These are phyloP conservation scores for Clistopyga incitator DNA, from an alignment of 2,888 invertebrate genomes.

Conservation along the genomic window DNA sequence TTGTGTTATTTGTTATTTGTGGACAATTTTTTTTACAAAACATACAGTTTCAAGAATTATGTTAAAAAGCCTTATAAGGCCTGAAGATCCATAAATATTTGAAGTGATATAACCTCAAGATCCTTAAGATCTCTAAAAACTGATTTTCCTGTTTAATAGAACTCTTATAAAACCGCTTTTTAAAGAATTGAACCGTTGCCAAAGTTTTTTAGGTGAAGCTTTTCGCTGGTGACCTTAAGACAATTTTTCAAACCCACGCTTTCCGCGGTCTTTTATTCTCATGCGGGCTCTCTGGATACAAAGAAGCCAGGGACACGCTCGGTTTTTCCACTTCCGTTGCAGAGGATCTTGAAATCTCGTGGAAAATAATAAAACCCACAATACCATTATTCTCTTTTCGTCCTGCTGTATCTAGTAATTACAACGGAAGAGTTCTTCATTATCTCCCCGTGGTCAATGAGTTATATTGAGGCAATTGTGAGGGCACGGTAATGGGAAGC, in stretches of 20 bases:
- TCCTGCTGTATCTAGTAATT: not conserved
- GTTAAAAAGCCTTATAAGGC: no score
- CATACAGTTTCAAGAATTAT: no score
- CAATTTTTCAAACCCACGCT: constrained; percentile 65
- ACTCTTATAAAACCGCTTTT: no score
- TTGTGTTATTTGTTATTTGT: no score
- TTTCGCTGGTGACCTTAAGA: constrained; percentile 51
- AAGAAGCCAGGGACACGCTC: no score
- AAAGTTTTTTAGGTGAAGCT: constrained; percentile 58
- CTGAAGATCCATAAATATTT: no score
- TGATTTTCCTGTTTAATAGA: no score
- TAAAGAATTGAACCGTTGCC: constrained; percentile 54
- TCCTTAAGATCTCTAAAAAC: no score
- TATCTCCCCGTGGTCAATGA: constrained; percentile 30
- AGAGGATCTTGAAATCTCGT: not conserved
- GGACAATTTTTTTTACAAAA: no score
- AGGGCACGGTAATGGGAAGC: not conserved
- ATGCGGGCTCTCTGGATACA: not conserved
- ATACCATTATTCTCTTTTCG: not conserved
- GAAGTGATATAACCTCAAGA: no score
- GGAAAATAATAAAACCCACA: not conserved
- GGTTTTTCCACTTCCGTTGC: not conserved
- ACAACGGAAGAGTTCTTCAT: constrained; percentile 2
- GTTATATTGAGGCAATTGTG: not conserved
- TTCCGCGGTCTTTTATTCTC: constrained; percentile 37